Conservation (phyloP, 35 echinoderm and acorn worm genomes). For the Stichopus chloronotus region DNA sequence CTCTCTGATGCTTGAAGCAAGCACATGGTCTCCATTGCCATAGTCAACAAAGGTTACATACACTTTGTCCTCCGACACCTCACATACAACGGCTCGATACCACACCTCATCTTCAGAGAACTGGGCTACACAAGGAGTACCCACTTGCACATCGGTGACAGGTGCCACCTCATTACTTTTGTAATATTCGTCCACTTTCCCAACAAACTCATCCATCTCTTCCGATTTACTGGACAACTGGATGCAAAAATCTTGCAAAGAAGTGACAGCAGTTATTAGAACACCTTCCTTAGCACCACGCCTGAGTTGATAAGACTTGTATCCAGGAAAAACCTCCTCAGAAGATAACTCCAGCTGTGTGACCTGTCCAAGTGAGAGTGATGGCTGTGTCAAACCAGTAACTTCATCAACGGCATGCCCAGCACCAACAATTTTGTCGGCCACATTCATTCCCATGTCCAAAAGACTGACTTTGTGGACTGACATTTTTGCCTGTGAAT, state of each 20-base stretch:
- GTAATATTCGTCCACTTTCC: slow-evolving; percentile 54
- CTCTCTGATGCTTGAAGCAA: slow-evolving; percentile 53
- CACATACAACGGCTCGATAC: slow-evolving; percentile 81
- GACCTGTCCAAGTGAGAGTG: background rate
- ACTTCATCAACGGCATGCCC: slow-evolving; percentile 36
- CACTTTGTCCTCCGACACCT: slow-evolving; percentile 4
- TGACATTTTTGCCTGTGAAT: background rate
- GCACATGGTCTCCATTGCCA: slow-evolving; percentile 73
- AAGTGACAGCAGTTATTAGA: slow-evolving; percentile 46
- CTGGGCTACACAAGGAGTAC: slow-evolving; percentile 79
- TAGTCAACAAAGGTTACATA: slow-evolving; percentile 77
- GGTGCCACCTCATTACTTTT: slow-evolving; percentile 28
- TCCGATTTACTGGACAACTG: slow-evolving; percentile 44
- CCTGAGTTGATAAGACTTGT: slow-evolving; percentile 4
- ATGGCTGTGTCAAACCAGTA: background rate
- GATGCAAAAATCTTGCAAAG: slow-evolving; percentile 40
- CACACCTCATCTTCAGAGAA: slow-evolving; percentile 90
- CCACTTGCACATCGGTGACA: slow-evolving; percentile 41
- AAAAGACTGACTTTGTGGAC: slow-evolving; percentile 34
- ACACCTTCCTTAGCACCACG: slow-evolving; percentile 22
- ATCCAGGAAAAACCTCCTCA: slow-evolving; percentile 9
- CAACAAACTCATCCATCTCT: slow-evolving; percentile 2
- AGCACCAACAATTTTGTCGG: slow-evolving; percentile 44
- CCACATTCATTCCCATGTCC: slow-evolving; percentile 74
- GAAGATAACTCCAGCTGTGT: background rate